Base-by-base conservation (phyloP, 2,797 vertebrate species). In the Chiroxiphia lanceolata region DNA sequence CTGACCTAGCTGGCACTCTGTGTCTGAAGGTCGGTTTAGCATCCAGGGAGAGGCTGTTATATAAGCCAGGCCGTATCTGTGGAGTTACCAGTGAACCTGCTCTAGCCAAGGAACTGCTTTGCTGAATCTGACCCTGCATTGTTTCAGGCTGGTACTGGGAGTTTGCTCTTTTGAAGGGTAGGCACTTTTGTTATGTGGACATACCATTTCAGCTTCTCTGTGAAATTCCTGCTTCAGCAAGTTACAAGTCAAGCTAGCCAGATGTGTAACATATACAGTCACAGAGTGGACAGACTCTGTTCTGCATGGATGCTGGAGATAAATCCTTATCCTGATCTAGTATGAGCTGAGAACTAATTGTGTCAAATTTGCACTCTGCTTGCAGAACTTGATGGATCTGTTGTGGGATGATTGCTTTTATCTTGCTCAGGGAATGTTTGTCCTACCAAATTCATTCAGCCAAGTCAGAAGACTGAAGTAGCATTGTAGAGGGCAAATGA, bases 41-140 rank as follows among this genome's bases (percentile, higher is more conserved):
- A 19, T 80, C 80, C 13, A 21, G 45, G n/a, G 36, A 19, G 54
- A 65, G 76, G n/a, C n/a, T 44, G 6, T 82, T 56, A 18, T 1
- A 29, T 5, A 29, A 57, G 19, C 19, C 22, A 44, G 27, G 64
- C 31, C 31, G 11, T 44, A 29, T 36, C 44, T 60, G 6, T 53
- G 38, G 31, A n/a, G 23, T 60, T 74, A 59, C 17, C 15, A 20
- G 13, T 0, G 0, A 75, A 25, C 51, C 68, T 54, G 13, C 27
- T 53, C 3, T 48, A 40, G 34, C 11, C 23, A 26, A 26, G n/a
- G 25, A 42, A 4, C 23, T 71, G 13, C 20, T 65, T 60, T 85
- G 26, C 82, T 77, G 29, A 81, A 61, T 63, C 22, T 68, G 19
- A 26, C 15, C 9, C 17, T 40, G 0, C 1, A 0, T 40, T 78